Base-by-base conservation (phyloP, 2,888 invertebrate species). In the Rutpela maculata region DNA sequence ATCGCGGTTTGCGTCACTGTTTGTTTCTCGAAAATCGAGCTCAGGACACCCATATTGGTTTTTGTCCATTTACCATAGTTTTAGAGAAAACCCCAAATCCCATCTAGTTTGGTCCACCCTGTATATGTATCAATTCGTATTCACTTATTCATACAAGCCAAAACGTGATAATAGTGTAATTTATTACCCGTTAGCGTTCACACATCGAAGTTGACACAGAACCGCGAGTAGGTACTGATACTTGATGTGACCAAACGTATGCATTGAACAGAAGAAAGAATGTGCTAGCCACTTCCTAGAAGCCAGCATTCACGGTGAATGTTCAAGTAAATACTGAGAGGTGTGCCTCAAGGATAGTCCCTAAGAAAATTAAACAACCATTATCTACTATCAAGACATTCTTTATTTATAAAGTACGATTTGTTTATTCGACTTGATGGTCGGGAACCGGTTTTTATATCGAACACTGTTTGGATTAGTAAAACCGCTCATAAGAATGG, bases 291-390 rank as follows among this genome's bases (percentile, higher is more conserved):
- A 55, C 67, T 67, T 67, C 55, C 67, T 67, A 59, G 59, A 19
- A 59, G 59, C 1, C 19, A 59, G 12, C 55, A 17, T 22, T 75
- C 63, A 57, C 38, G 56, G 57, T 26, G 66, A 60, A 50, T 66
- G 26, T 26, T 35, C 65, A 60, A 66, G 67, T 67, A 72, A 72
- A 72, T 67, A 72, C 62, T 18, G 35, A 67, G 31, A 76, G 76
- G 76, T 69, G 76, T 72, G 76, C 65, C 71, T 76, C 76, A 76
- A 75, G 75, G 75, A 75, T 76, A 76, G 17, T 56, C 67, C 67
- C 67, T n/a, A 74, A 71, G 71, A 71, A 71, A 75, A 71, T 66
- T 57, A 65, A 63, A 72, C 31, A 26, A 65, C n/a, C 57, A 15
- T 57, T 56, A 55, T 31, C 56, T 56, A 70, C 57, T 71, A 57